Percentiles rank a stretch among this genome's conserved stretches.
Conservation (phyloP, 1,140 invertebrate species). For the Copidosoma floridanum region DNA sequence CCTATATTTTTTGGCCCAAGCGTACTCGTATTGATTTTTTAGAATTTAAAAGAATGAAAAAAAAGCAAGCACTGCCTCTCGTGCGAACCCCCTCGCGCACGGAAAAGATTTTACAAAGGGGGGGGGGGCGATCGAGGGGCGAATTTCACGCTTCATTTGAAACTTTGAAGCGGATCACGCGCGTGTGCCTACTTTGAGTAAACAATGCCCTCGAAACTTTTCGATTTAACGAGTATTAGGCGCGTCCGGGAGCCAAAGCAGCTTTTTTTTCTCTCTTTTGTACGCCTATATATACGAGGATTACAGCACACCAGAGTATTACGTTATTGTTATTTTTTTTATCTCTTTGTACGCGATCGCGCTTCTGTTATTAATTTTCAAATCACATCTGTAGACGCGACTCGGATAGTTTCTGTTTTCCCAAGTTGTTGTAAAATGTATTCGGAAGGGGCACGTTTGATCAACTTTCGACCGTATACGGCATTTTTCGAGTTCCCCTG, state of each 20-base stretch:
- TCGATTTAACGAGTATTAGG: constrained; percentile 25
- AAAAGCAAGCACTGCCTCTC: not conserved
- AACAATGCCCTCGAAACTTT: constrained; percentile 20
- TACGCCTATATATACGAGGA: too few species aligned
- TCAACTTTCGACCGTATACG: too few species aligned
- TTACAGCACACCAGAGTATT: too few species aligned
- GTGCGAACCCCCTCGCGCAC: not conserved
- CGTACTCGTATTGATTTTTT: not conserved
- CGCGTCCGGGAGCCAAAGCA: not conserved
- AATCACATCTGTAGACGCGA: too few species aligned
- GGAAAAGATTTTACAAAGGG: not conserved
- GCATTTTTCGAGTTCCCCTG: too few species aligned
- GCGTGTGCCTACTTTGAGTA: not conserved
- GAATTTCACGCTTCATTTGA: constrained; percentile 26
- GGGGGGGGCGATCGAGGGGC: not conserved
- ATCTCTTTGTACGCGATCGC: too few species aligned
- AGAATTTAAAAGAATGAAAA: not conserved
- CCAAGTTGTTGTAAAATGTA: too few species aligned
- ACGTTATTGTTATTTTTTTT: not conserved
- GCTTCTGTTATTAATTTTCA: too few species aligned
- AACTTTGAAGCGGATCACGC: constrained; percentile 13
- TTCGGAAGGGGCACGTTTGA: too few species aligned
- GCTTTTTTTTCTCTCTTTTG: not conserved
- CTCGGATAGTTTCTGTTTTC: too few species aligned
- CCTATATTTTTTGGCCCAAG: too few species aligned